These are phyloP conservation scores for Lasioglossum figueresi DNA, from an alignment of 2,888 invertebrate genomes.

Conservation along the genomic window DNA sequence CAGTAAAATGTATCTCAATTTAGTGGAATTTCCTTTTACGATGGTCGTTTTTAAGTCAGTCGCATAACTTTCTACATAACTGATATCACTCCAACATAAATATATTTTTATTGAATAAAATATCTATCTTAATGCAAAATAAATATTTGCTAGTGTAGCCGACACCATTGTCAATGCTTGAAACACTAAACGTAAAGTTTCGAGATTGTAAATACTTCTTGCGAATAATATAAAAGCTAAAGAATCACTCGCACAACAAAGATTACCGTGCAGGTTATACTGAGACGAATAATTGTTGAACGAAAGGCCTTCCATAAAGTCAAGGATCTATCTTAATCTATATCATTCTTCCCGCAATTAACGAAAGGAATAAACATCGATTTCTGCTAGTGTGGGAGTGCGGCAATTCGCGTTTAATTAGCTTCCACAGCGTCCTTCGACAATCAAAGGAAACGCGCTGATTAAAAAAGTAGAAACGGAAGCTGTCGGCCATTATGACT, in stretches of 20 bases:
- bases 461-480: slow-evolving; percentile 19
- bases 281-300: not conserved
- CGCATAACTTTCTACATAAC: no score
- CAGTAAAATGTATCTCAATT: no score
- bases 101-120: no score
- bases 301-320: not conserved
- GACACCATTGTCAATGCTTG: no score
- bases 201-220: no score
- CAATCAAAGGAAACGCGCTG: slow-evolving; percentile 16
- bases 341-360: not conserved
- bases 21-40: not conserved
- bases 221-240: no score
- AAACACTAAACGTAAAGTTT: no score
- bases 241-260: no score
- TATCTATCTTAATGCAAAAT: no score
- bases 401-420: slow-evolving; percentile 11
- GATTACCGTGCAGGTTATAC: not conserved
- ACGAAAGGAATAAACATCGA: not conserved
- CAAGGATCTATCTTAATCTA: not conserved
- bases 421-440: not conserved
- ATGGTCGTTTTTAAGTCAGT: not conserved
- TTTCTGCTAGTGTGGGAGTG: not conserved
- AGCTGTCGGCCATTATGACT: slow-evolving; percentile 4
- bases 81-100: no score
- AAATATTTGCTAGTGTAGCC: no score